phyloP scores from a whole-genome alignment of 37 sponge, comb jelly and placozoan species.

The Chondrosia reniformis region DNA sequence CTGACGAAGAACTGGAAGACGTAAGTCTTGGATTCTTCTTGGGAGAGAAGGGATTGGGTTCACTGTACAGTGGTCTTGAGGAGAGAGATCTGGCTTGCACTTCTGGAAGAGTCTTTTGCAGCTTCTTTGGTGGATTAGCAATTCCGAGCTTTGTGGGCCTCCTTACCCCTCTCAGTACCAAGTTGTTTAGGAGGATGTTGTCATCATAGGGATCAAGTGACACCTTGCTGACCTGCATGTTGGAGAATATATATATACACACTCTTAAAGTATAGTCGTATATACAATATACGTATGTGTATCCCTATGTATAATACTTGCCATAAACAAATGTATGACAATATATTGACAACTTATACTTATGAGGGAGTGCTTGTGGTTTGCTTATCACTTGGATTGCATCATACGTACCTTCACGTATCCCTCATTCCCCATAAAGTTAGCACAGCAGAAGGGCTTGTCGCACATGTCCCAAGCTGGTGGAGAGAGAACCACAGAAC shows the following conservation, averaged over 20 bases:
- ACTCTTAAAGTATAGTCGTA: too few species aligned
- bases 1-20: too few species aligned
- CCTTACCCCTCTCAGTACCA: constrained; percentile 1
- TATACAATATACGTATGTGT: too few species aligned
- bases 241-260: too few species aligned
- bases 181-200: background rate
- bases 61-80: background rate
- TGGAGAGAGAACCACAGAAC: constrained; percentile 75
- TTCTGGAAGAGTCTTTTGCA: background rate
- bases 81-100: background rate
- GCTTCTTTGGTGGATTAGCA: constrained; percentile 4
- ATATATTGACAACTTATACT: too few species aligned
- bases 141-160: background rate
- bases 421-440: constrained; percentile 17
- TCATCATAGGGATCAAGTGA: background rate
- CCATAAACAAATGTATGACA: too few species aligned
- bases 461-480: constrained; percentile 71
- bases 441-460: constrained; percentile 33
- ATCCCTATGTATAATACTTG: too few species aligned
- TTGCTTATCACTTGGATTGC: too few species aligned
- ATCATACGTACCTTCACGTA: background rate
- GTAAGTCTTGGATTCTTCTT: background rate
- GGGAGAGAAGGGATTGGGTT: constrained; percentile 16
- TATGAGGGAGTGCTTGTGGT: too few species aligned
- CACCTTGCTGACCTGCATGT: background rate